Evolutionary conservation across 2,113 vertebrate genomes (phyloP).

Genomic region (Dicerorhinus sumatrensis): DNA sequence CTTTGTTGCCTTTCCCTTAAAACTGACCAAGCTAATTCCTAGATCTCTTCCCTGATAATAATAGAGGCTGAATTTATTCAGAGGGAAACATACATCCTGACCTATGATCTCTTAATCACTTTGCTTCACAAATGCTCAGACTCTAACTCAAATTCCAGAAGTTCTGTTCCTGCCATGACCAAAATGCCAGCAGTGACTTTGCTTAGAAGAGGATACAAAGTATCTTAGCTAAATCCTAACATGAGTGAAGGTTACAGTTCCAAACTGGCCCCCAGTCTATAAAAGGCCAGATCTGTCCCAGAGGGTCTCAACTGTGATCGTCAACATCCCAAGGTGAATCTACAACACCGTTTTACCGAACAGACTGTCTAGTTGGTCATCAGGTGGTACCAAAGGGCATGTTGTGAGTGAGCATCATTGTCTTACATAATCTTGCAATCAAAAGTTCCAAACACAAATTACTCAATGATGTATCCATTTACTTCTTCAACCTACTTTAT

Average conservation of each 20-base stretch:
- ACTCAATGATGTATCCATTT: background rate
- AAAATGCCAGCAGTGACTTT: background rate
- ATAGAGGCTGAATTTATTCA: background rate
- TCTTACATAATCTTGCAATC: background rate
- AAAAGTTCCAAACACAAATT: background rate
- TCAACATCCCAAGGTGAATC: background rate
- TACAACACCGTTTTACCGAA: background rate
- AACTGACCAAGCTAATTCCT: background rate
- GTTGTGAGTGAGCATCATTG: rapidly evolving
- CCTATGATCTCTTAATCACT: background rate
- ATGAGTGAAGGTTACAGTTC: background rate
- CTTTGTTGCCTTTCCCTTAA: background rate
- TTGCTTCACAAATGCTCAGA: background rate
- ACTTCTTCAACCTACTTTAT: background rate
- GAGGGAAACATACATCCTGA: background rate
- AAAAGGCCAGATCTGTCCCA: background rate
- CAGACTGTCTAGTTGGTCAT: background rate
- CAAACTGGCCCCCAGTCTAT: background rate
- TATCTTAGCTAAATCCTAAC: background rate
- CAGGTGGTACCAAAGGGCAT: background rate
- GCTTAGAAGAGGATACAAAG: background rate
- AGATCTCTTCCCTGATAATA: background rate
- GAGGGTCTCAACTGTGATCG: background rate
- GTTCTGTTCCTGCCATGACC: background rate
- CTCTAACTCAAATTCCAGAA: background rate